Evolutionary conservation across 2,113 vertebrate genomes (phyloP).

Genomic region (Oryzias woworae): DNA sequence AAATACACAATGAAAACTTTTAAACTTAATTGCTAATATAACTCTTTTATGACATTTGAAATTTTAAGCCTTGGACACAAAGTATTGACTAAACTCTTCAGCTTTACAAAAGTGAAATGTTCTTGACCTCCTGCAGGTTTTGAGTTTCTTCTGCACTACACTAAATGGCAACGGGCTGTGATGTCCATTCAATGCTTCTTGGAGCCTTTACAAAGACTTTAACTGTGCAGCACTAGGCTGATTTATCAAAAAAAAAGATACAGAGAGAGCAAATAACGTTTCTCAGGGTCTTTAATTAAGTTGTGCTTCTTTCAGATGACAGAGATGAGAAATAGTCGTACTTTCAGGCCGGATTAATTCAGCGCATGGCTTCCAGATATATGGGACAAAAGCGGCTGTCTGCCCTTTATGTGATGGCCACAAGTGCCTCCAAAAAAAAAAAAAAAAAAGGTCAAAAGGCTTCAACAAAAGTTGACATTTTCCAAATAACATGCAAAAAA

Average conservation of each 20-base stretch:
- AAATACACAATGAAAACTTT: neutral
- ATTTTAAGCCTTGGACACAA: too few species aligned
- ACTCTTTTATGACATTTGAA: too few species aligned
- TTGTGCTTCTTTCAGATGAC: slow-evolving; percentile 30
- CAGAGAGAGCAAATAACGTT: slow-evolving; percentile 10
- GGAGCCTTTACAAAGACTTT: neutral
- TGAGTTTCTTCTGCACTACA: too few species aligned
- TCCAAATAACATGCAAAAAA: slow-evolving; percentile 60
- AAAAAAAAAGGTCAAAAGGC: slow-evolving; percentile 61
- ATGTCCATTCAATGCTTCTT: too few species aligned
- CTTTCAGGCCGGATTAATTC: slow-evolving; percentile 54
- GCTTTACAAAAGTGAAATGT: too few species aligned
- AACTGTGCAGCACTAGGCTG: neutral
- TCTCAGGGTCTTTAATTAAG: slow-evolving; percentile 37
- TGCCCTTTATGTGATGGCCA: slow-evolving; percentile 59
- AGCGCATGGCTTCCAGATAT: slow-evolving; percentile 37
- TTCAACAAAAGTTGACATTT: slow-evolving; percentile 56
- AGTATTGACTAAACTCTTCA: too few species aligned
- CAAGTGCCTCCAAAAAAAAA: slow-evolving; percentile 56
- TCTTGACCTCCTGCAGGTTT: too few species aligned
- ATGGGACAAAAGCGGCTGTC: slow-evolving; percentile 35
- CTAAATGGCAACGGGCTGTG: too few species aligned
- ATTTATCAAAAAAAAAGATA: slow-evolving; percentile 10
- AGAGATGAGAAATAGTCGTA: slow-evolving; percentile 31
- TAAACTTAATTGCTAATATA: too few species aligned